phyloP scores from a whole-genome alignment of 2,888 invertebrate genomes.

The Aleiodes alternator region DNA sequence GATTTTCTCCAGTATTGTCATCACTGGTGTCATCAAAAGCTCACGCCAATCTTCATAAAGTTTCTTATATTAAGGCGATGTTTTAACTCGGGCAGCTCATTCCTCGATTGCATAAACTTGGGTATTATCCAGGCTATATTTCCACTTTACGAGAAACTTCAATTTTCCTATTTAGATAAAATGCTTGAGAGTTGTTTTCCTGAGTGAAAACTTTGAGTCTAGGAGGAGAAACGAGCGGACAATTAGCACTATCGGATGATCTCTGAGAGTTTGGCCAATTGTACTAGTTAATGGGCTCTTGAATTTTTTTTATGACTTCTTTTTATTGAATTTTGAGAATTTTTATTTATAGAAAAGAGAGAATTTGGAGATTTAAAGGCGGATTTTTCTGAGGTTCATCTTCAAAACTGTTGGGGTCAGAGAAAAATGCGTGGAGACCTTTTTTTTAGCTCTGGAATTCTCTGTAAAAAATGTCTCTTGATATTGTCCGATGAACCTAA shows the following conservation, averaged over 20 bases:
- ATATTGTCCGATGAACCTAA: no score
- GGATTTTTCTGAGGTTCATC: no score
- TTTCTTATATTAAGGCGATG: constrained; percentile 10
- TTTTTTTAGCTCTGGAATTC: no score
- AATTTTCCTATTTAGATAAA: constrained; percentile 65
- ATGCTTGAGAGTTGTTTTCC: constrained; percentile 4
- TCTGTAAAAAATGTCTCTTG: no score
- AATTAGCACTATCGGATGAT: constrained; percentile 52
- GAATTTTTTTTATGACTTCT: constrained; percentile 3
- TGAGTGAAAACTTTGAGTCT: constrained; percentile 32
- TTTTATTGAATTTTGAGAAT: background rate
- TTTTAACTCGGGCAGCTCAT: background rate
- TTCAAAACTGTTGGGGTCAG: no score
- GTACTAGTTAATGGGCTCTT: background rate
- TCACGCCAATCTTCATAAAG: constrained; percentile 52
- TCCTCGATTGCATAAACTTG: background rate
- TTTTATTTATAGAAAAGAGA: background rate
- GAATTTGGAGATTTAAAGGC: background rate
- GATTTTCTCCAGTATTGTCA: constrained; percentile 28
- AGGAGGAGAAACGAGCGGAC: background rate
- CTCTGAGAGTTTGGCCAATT: constrained; percentile 40
- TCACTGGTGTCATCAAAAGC: constrained; percentile 28
- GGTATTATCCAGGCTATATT: constrained; percentile 4
- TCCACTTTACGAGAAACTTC: constrained; percentile 53
- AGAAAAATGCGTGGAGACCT: no score